Base-by-base conservation (phyloP, 2,888 invertebrate species). In the Stegophylla sp. region DNA sequence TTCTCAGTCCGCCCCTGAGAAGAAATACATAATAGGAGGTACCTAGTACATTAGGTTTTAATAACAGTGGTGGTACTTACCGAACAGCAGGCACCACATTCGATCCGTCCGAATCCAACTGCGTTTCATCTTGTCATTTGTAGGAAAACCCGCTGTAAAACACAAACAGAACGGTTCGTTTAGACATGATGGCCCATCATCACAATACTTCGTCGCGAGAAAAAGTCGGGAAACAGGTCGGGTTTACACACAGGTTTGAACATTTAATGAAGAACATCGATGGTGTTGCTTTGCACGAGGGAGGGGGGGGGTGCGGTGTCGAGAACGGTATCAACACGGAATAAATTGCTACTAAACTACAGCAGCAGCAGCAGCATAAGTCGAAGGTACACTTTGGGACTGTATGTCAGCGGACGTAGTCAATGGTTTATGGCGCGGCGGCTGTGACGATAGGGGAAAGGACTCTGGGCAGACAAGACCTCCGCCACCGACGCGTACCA, bases 51-150 rank as follows among this genome's bases (percentile, higher is more conserved):
- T 34, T 5, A 5, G 34, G 7, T 34, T 34, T 34, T n/a, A n/a
- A 34, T 34, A 7, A 34, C 3, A 34, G 7, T 34, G 4, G 7
- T 7, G 13, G 69, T 71, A 79, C 79, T 79, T 41, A 79, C 79
- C 20, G 17, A 79, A 23, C 12, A 79, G 71, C n/a, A 79, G 59
- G 41, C 69, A 71, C 69, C 69, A 28, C 1, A 61, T 5, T 41
- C 71, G 71, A 48, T 61, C 48, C 26, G 71, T 71, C 17, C 28
- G 48, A 12, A 63, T 79, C 51, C 48, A 79, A 41, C 48, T 61
- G 79, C 71, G 41, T 23, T 63, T 79, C 79, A 71, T 79, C 61
- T 71, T 79, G 79, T 79, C 79, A 79, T 79, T 51, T 71, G 79
- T 26, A 69, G 59, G 28, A 20, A 45, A 69, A 1, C 51, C 69